These are phyloP conservation scores for Psittacus erithacus DNA, from an alignment of 2,113 vertebrate species.

Conservation along the genomic window DNA sequence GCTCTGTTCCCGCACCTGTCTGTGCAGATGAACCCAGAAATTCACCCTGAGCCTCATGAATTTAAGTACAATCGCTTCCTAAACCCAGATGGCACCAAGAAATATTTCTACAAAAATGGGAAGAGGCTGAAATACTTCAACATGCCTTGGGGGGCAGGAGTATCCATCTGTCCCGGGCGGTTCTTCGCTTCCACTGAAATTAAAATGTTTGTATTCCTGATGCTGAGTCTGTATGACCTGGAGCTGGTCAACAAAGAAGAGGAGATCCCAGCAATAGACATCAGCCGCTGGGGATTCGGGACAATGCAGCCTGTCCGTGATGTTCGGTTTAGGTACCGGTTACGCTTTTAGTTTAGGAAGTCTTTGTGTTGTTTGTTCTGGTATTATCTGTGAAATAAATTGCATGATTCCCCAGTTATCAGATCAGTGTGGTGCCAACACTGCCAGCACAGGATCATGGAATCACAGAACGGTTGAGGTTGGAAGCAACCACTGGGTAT, in stretches of 20 bases:
- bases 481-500: neutral
- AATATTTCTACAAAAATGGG: constrained; percentile 87
- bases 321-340: constrained; percentile 82
- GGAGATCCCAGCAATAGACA: constrained; percentile 78
- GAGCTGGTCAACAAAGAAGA: constrained; percentile 79
- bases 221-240: constrained; percentile 87
- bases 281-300: constrained; percentile 86
- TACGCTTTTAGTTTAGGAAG: constrained; percentile 22
- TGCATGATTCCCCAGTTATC: accelerated
- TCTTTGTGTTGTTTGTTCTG: neutral
- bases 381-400: neutral
- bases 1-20: constrained; percentile 84
- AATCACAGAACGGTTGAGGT: neutral
- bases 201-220: constrained; percentile 88
- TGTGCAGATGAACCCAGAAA: constrained; percentile 85
- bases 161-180: constrained; percentile 87
- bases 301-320: constrained; percentile 81
- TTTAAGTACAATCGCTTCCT: constrained; percentile 89
- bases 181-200: constrained; percentile 89
- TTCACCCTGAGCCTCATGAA: constrained; percentile 82
- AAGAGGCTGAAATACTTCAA: constrained; percentile 85
- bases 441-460: neutral
- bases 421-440: accelerated
- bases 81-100: constrained; percentile 79
- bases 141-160: constrained; percentile 92